Conservation (phyloP, 2,888 invertebrate species). For the Scrobipalpa atriplicella region DNA sequence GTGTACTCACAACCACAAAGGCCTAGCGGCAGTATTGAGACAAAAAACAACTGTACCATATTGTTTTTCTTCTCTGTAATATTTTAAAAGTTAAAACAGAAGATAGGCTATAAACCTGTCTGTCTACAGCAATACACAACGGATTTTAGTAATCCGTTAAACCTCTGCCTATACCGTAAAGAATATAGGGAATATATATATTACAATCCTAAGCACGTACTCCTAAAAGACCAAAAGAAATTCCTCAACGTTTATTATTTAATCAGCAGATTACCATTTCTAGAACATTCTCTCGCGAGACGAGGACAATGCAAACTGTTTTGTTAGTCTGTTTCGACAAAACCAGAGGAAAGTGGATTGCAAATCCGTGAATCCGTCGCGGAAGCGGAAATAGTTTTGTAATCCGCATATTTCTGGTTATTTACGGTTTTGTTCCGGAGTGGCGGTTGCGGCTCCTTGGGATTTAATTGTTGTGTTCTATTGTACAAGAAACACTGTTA, state of each 20-base stretch:
- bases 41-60: too few species aligned
- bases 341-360: slow-evolving; percentile 18
- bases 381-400: slow-evolving; percentile 4
- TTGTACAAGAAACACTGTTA: too few species aligned
- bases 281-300: slow-evolving; percentile 3
- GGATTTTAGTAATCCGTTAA: too few species aligned
- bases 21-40: too few species aligned
- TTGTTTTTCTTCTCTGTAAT: too few species aligned
- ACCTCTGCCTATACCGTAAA: too few species aligned
- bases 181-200: too few species aligned
- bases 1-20: too few species aligned
- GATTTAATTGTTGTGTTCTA: neutral
- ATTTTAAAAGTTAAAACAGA: too few species aligned
- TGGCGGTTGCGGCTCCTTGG: neutral
- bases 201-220: too few species aligned
- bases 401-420: slow-evolving; percentile 3
- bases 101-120: too few species aligned
- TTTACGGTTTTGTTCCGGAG: neutral
- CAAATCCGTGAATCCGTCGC: slow-evolving; percentile 11
- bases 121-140: too few species aligned
- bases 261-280: slow-evolving; percentile 11
- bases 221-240: neutral
- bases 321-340: slow-evolving; percentile 3
- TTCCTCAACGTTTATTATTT: neutral
- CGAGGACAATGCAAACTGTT: slow-evolving; percentile 8